Conservation (phyloP, 2,113 vertebrate species). For the Tachuris rubrigastra region DNA sequence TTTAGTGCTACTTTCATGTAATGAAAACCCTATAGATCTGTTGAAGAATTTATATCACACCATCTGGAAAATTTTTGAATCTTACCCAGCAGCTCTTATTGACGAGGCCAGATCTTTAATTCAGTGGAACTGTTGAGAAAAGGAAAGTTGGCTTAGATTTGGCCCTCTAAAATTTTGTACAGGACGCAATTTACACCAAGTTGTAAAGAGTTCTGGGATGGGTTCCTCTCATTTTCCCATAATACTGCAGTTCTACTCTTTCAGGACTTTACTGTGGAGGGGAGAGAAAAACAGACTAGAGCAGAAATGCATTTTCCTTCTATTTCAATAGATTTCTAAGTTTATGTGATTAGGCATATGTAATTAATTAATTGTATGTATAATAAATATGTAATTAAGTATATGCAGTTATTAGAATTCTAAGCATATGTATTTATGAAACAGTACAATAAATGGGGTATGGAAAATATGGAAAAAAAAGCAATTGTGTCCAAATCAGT, state of each 20-base stretch:
- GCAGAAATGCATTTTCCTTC: not conserved
- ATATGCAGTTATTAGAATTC: not conserved
- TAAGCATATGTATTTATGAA: not conserved
- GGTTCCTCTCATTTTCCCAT: not conserved
- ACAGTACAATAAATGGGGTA: not conserved
- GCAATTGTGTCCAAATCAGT: not conserved
- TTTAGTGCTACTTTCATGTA: not conserved
- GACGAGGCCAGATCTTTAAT: not conserved
- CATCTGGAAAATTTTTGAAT: not conserved
- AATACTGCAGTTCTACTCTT: not conserved
- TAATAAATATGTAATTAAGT: not conserved
- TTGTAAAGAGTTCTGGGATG: not conserved
- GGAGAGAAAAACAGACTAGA: not conserved
- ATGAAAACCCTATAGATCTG: not conserved
- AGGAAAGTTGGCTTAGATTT: not conserved
- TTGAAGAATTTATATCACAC: not conserved
- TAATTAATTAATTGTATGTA: not conserved
- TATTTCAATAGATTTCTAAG: not conserved
- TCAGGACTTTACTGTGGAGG: not conserved
- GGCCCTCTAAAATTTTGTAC: not conserved
- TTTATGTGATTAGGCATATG: not conserved
- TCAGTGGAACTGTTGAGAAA: not conserved
- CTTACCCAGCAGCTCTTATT: not conserved
- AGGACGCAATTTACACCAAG: not conserved
- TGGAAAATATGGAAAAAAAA: not conserved